Conservation (phyloP, 2,888 invertebrate genomes). For the Drosophila monieri region DNA sequence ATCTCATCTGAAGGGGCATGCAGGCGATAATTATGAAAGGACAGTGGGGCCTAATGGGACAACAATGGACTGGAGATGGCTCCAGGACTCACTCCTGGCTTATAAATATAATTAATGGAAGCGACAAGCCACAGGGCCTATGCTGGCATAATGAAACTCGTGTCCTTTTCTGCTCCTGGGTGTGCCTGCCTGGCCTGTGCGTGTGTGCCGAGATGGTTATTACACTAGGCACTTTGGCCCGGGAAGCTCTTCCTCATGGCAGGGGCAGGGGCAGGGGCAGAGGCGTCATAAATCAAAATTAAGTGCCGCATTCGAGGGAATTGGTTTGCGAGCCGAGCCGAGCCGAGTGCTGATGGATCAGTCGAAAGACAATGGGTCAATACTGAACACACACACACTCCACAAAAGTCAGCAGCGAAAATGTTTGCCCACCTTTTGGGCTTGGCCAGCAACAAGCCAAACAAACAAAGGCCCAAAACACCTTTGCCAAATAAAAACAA, state of each 20-base stretch:
- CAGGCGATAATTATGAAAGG: constrained; percentile 35
- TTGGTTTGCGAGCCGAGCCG: background rate
- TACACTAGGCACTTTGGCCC: background rate
- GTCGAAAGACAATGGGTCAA: background rate
- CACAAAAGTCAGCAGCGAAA: background rate
- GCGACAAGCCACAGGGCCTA: background rate
- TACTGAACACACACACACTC: background rate
- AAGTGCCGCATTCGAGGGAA: constrained; percentile 16
- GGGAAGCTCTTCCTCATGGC: background rate
- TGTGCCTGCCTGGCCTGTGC: constrained; percentile 5
- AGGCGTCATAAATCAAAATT: constrained; percentile 11
- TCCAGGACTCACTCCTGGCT: background rate
- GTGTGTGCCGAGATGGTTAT: background rate
- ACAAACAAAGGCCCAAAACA: constrained; percentile 32
- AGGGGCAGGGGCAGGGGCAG: too few relatives aligned
- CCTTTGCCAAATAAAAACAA: constrained; percentile 29
- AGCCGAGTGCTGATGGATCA: background rate
- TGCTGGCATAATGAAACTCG: background rate
- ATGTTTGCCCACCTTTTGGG: constrained; percentile 31
- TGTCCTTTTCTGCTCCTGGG: constrained; percentile 6
- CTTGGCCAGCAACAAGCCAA: constrained; percentile 24
- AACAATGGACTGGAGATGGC: constrained; percentile 6
- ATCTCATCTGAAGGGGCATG: constrained; percentile 20
- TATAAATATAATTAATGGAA: constrained; percentile 24
- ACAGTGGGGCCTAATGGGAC: constrained; percentile 33